Evolutionary conservation across 2,113 vertebrate species (phyloP), one percentile per base, ranked within the genome.

Genomic region (Circaetus cinerascens): DNA sequence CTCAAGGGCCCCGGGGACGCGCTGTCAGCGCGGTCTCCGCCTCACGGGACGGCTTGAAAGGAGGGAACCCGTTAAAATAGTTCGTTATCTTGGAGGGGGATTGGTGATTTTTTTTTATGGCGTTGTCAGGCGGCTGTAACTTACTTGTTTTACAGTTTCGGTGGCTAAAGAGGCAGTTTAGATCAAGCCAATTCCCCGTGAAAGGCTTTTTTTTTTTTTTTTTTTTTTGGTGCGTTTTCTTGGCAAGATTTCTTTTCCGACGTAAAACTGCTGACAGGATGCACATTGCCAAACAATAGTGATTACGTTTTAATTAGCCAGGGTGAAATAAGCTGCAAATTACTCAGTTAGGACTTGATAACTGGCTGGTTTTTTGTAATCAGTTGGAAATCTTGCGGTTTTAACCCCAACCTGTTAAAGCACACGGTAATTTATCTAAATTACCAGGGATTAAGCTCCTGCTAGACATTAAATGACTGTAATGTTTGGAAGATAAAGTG

Each of bases 281-380:
- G 59, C 95, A 84, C 75, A 29, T 91, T 92, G 93, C 95, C 94
- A 92, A 95, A 96, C 89, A 97, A 93, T 96, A 91, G 73, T 92
- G 95, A 98, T 98, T 97, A 97, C 96, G 51, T 97, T 98, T 98
- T 98, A 98, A 98, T 98, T 98, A 98, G 86, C 94, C 64, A 32
- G 94, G 80, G 91, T 74, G 74, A 94, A 95, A 94, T 88, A 96
- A 95, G 55, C 75, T 87, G 95, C 94, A 97, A 96, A 98, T 98
- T 97, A 96, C 94, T 96, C 95, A 91, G 79, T 94, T 92, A 96
- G 94, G 80, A 93, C 83, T 96, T 98, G 92, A 95, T 97, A 97
- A 96, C 86, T 50, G 69, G n/a, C 50, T 93, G 51, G 2, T 68
- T 81, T 86, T 86, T 85, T 30, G 18, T 81, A 88, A 94, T 97